Evolutionary conservation across 1,140 invertebrate genomes (phyloP).

Genomic region (Tetragnatha versicolor): DNA sequence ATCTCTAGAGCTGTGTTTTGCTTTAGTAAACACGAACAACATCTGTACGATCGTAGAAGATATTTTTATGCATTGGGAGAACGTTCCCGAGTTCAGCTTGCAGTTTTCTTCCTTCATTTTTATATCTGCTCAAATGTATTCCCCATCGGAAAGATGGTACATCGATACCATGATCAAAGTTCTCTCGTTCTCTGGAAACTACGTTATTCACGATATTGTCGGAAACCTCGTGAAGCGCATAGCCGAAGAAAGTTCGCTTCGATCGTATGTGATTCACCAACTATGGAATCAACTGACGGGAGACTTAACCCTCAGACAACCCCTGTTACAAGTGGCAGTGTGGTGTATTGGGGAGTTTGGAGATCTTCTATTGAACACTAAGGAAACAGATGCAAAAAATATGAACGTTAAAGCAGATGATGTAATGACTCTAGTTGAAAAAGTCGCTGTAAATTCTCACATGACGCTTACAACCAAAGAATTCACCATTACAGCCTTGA

Average conservation of each 20-base stretch:
- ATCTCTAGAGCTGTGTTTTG: conserved; percentile 98
- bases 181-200: conserved; percentile 92
- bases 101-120: conserved; percentile 97
- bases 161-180: conserved; percentile 96
- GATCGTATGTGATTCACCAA: conserved; percentile 85
- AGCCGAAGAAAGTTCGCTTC: conserved; percentile 74
- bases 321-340: conserved; percentile 82
- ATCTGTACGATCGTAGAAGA: conserved; percentile 96
- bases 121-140: conserved; percentile 88
- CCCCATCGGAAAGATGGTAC: conserved; percentile 96
- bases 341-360: conserved; percentile 99
- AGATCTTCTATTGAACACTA: conserved; percentile 76
- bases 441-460: conserved; percentile 87
- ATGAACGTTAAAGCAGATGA: conserved; percentile 73
- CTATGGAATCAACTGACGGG: conserved; percentile 84
- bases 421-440: conserved; percentile 88
- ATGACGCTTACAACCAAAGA: conserved; percentile 90
- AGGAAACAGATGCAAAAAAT: conserved; percentile 61
- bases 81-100: conserved; percentile 94
- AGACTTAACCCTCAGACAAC: conserved; percentile 73
- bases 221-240: conserved; percentile 94
- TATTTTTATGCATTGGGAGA: conserved; percentile 89
- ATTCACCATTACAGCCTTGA: conserved; percentile 89
- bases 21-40: conserved; percentile 90
- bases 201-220: conserved; percentile 95